phyloP scores from a whole-genome alignment of 2,888 invertebrate species.

The Trissolcus japonicus region DNA sequence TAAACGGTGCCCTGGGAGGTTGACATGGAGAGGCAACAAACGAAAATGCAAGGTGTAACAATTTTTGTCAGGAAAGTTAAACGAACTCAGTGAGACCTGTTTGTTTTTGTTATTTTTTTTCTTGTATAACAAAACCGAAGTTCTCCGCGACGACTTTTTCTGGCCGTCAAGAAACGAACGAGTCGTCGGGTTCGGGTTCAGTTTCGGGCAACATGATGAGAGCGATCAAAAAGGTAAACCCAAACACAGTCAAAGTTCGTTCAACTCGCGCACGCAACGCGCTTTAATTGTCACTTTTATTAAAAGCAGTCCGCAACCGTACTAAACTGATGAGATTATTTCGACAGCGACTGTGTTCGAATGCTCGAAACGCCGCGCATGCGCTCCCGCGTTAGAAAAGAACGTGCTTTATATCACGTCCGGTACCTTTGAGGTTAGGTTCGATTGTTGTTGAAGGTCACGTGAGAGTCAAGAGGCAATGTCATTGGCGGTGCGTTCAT shows the following conservation, averaged over 20 bases:
- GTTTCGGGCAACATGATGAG: constrained; percentile 29
- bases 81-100: neutral
- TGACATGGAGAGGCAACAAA: neutral
- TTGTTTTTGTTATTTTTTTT: neutral
- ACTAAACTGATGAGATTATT: constrained; percentile 44
- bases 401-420: neutral
- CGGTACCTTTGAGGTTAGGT: constrained; percentile 2
- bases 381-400: constrained; percentile 1
- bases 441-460: neutral
- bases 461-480: neutral
- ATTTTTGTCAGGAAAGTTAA: constrained; percentile 10
- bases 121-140: neutral
- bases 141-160: constrained; percentile 19
- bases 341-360: constrained; percentile 47
- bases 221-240: constrained; percentile 2
- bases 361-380: constrained; percentile 26
- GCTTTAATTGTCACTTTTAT: constrained; percentile 36
- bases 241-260: constrained; percentile 2
- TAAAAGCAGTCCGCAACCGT: constrained; percentile 46
- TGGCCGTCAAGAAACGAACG: constrained; percentile 33
- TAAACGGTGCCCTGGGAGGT: neutral
- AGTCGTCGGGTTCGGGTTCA: constrained; percentile 33
- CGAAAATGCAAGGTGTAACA: constrained; percentile 19
- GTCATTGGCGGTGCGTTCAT: neutral
- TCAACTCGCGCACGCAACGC: constrained; percentile 10